A percentile compares a stretch with the other conserved stretches of the same genome.
Conservation (phyloP, 2,113 vertebrate genomes). For the Trochalopteron elliotii region DNA sequence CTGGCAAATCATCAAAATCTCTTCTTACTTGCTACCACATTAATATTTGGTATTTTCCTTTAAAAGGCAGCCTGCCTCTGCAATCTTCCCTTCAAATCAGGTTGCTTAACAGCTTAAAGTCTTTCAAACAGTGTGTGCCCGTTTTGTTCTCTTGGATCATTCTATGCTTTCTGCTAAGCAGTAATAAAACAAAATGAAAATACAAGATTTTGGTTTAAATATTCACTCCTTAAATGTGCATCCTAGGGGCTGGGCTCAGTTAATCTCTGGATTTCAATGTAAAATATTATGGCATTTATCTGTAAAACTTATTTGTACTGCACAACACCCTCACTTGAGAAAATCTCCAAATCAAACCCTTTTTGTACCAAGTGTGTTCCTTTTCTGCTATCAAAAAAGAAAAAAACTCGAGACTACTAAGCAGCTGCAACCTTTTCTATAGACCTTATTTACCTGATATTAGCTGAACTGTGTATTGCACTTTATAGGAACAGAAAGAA, state of each 20-base stretch:
- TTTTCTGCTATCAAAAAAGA: not conserved
- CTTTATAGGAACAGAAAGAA: not conserved
- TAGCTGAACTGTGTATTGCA: not conserved
- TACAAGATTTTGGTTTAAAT: not conserved
- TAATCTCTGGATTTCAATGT: slow-evolving; percentile 3
- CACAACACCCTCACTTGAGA: not conserved
- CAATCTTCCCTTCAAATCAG: not conserved
- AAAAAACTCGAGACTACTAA: not conserved
- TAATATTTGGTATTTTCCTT: not conserved
- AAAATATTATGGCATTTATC: not conserved
- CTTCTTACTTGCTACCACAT: not conserved
- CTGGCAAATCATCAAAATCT: not conserved
- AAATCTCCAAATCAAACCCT: not conserved
- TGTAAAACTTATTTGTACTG: not conserved
- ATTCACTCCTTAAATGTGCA: not conserved
- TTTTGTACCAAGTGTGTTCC: not conserved
- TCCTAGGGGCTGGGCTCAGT: not conserved
- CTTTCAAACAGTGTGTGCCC: not conserved
- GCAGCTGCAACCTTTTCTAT: not conserved
- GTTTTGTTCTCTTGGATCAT: not conserved
- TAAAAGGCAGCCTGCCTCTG: not conserved
- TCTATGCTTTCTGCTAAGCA: not conserved
- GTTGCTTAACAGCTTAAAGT: slow-evolving; percentile 1
- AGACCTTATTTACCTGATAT: not conserved
- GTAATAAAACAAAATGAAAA: not conserved